A percentile compares a stretch with the other conserved stretches of the same genome.
Evolutionary conservation across 2,113 vertebrate genomes (phyloP).

Genomic region (Cynoglossus semilaevis): DNA sequence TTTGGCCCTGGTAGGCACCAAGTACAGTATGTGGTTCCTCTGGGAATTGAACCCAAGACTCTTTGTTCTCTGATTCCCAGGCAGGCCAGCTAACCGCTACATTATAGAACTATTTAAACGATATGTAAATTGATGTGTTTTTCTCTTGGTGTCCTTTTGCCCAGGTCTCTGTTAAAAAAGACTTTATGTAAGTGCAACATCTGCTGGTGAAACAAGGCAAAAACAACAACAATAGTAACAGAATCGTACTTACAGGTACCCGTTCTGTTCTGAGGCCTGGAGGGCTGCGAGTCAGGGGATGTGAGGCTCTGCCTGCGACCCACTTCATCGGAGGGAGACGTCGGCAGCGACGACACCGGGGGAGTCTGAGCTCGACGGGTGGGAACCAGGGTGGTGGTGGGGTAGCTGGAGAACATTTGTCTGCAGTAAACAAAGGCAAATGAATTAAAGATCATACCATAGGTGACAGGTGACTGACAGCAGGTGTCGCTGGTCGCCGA

Average conservation of each 20-base stretch:
- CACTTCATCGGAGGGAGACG: slow-evolving; percentile 93
- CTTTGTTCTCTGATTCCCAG: too few relatives aligned
- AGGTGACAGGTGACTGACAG: not conserved
- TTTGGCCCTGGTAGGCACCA: too few relatives aligned
- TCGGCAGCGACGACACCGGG: slow-evolving; percentile 91
- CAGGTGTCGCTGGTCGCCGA: slow-evolving; percentile 43
- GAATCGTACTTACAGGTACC: slow-evolving; percentile 73
- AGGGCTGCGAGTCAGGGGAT: slow-evolving; percentile 91
- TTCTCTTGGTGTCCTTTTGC: too few relatives aligned
- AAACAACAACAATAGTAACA: not conserved
- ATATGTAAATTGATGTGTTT: too few relatives aligned
- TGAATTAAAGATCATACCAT: not conserved
- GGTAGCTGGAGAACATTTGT: slow-evolving; percentile 99
- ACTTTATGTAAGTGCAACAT: too few relatives aligned
- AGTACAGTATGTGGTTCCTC: too few relatives aligned
- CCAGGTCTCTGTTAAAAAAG: too few relatives aligned
- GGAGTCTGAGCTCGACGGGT: slow-evolving; percentile 93
- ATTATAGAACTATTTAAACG: too few relatives aligned
- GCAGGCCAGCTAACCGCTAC: too few relatives aligned
- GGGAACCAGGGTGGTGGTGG: slow-evolving; percentile 89
- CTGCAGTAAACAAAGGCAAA: slow-evolving; percentile 62
- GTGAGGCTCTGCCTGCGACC: slow-evolving; percentile 93
- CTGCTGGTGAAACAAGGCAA: too few relatives aligned
- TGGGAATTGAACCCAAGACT: too few relatives aligned
- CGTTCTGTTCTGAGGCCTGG: slow-evolving; percentile 84